A percentile compares a stretch with the other conserved stretches of the same genome.
Conservation (phyloP, 2,797 vertebrate genomes). For the Cottoperca gobio region DNA sequence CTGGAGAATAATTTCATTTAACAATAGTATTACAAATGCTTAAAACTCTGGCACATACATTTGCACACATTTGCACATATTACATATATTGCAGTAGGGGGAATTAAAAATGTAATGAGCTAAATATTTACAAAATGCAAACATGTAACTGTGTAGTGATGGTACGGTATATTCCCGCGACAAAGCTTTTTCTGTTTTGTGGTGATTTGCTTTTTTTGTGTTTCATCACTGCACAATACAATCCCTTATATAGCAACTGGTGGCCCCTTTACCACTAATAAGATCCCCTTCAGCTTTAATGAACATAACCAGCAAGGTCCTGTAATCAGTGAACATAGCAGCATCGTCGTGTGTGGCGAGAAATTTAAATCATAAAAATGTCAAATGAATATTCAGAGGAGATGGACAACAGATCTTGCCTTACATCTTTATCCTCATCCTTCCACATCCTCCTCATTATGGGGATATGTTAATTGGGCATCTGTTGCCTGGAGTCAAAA, state of each 20-base stretch:
- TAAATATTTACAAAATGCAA: slow-evolving; percentile 19
- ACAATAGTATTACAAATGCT: slow-evolving; percentile 43
- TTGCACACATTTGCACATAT: slow-evolving; percentile 49
- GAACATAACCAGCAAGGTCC: slow-evolving; percentile 33
- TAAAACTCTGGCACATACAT: slow-evolving; percentile 33
- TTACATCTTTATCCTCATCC: slow-evolving; percentile 78
- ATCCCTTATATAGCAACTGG: neutral
- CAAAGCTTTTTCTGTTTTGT: neutral
- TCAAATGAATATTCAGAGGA: slow-evolving; percentile 78
- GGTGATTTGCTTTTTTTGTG: neutral
- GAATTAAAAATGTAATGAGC: neutral
- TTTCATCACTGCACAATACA: neutral
- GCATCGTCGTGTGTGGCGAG: slow-evolving; percentile 20
- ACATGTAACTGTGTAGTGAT: neutral
- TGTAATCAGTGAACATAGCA: slow-evolving; percentile 32
- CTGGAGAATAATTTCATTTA: slow-evolving; percentile 37
- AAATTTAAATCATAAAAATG: slow-evolving; percentile 75
- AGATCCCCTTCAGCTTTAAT: slow-evolving; percentile 46
- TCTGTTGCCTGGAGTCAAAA: slow-evolving; percentile 79
- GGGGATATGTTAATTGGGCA: slow-evolving; percentile 81
- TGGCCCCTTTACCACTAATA: slow-evolving; percentile 27
- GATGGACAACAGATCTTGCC: slow-evolving; percentile 77
- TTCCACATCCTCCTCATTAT: slow-evolving; percentile 78
- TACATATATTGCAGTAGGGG: neutral
- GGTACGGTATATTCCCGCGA: neutral